Conservation (phyloP, 2,888 invertebrate species). For the Selenia dentaria region DNA sequence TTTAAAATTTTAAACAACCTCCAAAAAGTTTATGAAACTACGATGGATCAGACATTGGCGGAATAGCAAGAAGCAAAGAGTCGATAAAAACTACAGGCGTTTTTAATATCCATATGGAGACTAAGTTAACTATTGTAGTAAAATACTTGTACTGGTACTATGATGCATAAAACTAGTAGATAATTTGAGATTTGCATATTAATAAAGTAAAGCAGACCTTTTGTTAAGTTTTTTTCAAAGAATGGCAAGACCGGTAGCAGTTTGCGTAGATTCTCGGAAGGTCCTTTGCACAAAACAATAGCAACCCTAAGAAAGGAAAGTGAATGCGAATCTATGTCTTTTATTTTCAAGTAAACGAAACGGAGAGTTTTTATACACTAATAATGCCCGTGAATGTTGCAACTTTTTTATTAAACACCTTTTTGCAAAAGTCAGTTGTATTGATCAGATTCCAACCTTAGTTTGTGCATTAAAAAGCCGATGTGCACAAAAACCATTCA, state of each 20-base stretch:
- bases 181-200: conserved; percentile 29
- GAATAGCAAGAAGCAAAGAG: no score
- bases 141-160: no score
- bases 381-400: no score
- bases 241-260: conserved; percentile 48
- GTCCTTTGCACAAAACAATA: conserved; percentile 64
- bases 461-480: conserved; percentile 13
- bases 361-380: conserved; percentile 39
- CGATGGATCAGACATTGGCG: no score
- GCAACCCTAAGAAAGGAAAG: conserved; percentile 44
- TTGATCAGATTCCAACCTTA: conserved; percentile 3
- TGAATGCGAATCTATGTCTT: conserved; percentile 46
- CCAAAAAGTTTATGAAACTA: no score
- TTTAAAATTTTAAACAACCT: no score
- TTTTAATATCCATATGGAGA: no score
- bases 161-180: no score
- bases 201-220: conserved; percentile 12
- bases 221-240: conserved; percentile 11
- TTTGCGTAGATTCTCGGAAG: conserved; percentile 63
- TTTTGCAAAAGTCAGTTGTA: conserved; percentile 26
- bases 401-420: not conserved
- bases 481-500: not conserved
- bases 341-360: conserved; percentile 41
- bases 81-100: no score
- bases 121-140: no score